Base-by-base conservation (phyloP, 2,113 vertebrate species). In the Pardalotus punctatus region DNA sequence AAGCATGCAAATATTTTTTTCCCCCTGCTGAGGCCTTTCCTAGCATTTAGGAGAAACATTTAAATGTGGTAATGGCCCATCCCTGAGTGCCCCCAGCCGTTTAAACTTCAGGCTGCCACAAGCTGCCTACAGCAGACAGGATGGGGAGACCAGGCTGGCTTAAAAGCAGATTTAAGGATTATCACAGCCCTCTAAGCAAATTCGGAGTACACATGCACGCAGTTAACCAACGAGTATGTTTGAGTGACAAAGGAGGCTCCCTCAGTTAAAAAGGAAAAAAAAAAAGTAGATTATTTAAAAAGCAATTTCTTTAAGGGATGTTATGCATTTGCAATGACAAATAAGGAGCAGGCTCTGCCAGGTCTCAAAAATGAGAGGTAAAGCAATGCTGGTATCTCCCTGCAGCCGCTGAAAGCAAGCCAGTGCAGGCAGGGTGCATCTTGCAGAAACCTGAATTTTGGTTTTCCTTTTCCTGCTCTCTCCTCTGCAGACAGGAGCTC, bases 391-490 rank as follows among this genome's bases (percentile, higher is more conserved):
- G 6, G 8, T 21, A 64, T 29, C 22, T 51, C 61, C 15, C 28
- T 33, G 4, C 33, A 56, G 40, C 18, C 73, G 50, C 54, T 22
- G 29, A 57, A 60, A 81, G 16, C 56, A 65, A 65, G 76, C 50
- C 43, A 23, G 5, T 17, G 47, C 28, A 24, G 0, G 8, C 18
- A 35, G 2, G 0, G 5, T 7, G 13, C 47, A 36, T 61, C 56
- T 47, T 47, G 42, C 40, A 65, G 45, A 35, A 86, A 29, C 87
- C 29, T 21, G 35, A 60, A 51, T 42, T 50, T 25, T n/a, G 40
- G 2, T 13, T 76, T 79, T 71, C 38, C 51, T 74, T 90, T 70
- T 11, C 35, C 60, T 70, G 54, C 60, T 61, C 23, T 33, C 56
- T 48, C 27, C 43, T 65, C 25, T 73, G 45, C 67, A 51, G 71